Evolutionary conservation across 2,888 invertebrate genomes (phyloP).

Genomic region (Pammene aurita): DNA sequence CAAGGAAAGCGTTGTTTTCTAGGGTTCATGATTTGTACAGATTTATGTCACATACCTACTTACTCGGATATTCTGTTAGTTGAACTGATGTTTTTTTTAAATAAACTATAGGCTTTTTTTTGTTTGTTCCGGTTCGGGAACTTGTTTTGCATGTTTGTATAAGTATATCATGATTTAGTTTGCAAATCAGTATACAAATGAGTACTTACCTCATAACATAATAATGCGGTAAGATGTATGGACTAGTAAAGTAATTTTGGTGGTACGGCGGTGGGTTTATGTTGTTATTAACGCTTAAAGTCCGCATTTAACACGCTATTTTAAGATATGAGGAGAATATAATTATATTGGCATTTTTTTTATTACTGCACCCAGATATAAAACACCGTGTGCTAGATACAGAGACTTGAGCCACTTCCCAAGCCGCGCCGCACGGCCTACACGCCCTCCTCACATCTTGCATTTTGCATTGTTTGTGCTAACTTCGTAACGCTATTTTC

Average conservation of each 20-base stretch:
- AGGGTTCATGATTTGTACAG: too few species aligned
- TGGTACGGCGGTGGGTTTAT: constrained; percentile 81
- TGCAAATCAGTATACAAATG: constrained; percentile 11
- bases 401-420: background rate
- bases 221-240: too few species aligned
- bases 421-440: background rate
- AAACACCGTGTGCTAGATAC: background rate
- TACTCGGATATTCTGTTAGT: too few species aligned
- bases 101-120: background rate
- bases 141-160: constrained; percentile 3
- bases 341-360: background rate
- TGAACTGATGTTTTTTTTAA: background rate
- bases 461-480: constrained; percentile 55
- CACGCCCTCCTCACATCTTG: constrained; percentile 56
- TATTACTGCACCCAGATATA: background rate
- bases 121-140: background rate
- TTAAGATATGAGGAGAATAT: constrained; percentile 60
- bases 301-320: constrained; percentile 62
- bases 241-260: constrained; percentile 67
- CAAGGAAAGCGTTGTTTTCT: too few species aligned
- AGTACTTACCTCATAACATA: constrained; percentile 18
- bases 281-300: constrained; percentile 70
- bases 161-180: background rate
- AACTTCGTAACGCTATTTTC: constrained; percentile 46
- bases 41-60: too few species aligned